Evolutionary conservation across 2,888 invertebrate species (phyloP).

Genomic region (Iselma pallidipennis): DNA sequence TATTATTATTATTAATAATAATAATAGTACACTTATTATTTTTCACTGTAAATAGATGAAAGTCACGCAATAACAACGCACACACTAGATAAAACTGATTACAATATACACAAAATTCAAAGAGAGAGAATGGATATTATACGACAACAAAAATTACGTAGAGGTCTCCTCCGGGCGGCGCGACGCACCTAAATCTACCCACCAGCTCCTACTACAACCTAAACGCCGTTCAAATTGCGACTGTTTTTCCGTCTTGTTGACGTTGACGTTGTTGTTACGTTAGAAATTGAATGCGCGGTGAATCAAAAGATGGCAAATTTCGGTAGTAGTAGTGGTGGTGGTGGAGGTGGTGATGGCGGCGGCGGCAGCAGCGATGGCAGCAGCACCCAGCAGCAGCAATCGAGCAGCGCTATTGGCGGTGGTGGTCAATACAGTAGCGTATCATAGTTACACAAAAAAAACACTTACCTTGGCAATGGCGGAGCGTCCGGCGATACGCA

Average conservation of each 20-base stretch:
- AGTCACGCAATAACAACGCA: not conserved
- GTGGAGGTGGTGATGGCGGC: slow-evolving; percentile 4
- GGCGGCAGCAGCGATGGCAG: not conserved
- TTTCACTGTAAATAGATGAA: not conserved
- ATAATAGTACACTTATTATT: not conserved
- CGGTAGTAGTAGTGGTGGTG: not conserved
- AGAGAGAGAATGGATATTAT: no score
- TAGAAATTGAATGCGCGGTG: slow-evolving; percentile 25
- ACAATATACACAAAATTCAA: no score
- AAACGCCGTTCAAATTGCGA: slow-evolving; percentile 34
- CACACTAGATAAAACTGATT: not conserved
- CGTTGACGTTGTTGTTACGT: not conserved
- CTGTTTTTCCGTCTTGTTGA: slow-evolving; percentile 12
- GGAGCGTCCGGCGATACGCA: slow-evolving; percentile 51
- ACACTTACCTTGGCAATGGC: slow-evolving; percentile 50
- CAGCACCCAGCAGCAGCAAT: not conserved
- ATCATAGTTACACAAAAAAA: not conserved
- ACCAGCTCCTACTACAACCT: not conserved
- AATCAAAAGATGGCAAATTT: not conserved
- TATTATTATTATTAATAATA: not conserved
- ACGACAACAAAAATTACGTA: no score
- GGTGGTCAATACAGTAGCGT: slow-evolving; percentile 32
- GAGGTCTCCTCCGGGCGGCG: no score
- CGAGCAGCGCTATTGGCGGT: slow-evolving; percentile 5
- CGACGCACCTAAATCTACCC: no score